Evolutionary conservation across 2,113 vertebrate species (phyloP).

Genomic region (Fulmarus glacialis): DNA sequence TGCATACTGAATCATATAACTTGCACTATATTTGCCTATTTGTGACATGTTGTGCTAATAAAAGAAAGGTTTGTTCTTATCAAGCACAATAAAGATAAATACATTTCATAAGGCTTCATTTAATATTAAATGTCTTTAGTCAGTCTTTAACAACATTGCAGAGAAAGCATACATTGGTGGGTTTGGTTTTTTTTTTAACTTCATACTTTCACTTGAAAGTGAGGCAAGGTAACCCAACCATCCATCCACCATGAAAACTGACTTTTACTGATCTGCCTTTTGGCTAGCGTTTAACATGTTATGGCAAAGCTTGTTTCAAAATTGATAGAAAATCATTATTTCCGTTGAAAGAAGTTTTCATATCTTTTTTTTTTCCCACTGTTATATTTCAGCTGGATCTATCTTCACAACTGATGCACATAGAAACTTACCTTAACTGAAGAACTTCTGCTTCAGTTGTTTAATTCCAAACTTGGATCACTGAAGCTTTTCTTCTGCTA

Average conservation of each 20-base stretch:
- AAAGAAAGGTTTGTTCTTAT: not conserved
- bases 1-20: not conserved
- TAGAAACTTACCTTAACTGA: not conserved
- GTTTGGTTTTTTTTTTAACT: not conserved
- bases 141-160: not conserved
- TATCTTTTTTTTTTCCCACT: not conserved
- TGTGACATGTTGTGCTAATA: not conserved
- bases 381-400: not conserved
- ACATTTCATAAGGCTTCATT: not conserved
- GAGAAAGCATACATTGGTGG: not conserved
- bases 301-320: not conserved
- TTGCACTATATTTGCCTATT: not conserved
- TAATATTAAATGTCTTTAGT: not conserved
- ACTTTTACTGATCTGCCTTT: not conserved
- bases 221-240: too few species aligned
- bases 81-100: not conserved
- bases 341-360: not conserved
- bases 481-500: not conserved
- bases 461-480: not conserved
- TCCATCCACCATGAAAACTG: not conserved
- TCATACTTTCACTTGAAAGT: not conserved
- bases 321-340: not conserved
- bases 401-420: not conserved
- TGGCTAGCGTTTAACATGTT: not conserved
- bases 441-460: not conserved